phyloP scores from a whole-genome alignment of 2,888 invertebrate species.

The Julus scandinavius region DNA sequence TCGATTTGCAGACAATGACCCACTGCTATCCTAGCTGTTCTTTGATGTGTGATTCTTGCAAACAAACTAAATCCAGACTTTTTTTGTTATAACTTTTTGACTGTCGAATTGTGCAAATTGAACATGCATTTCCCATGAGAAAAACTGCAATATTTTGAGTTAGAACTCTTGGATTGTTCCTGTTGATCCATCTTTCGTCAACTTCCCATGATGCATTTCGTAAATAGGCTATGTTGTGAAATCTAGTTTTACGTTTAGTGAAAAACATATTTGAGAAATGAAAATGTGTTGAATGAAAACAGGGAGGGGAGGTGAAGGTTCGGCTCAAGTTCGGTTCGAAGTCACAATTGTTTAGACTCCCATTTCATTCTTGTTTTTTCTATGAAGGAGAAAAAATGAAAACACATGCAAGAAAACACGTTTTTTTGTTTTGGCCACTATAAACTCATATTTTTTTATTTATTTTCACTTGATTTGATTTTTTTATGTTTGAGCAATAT shows the following conservation, averaged over 20 bases:
- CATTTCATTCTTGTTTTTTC: background rate
- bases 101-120: no score
- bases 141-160: background rate
- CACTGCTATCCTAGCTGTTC: no score
- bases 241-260: background rate
- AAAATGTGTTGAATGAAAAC: background rate
- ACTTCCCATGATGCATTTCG: background rate
- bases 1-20: no score
- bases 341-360: background rate
- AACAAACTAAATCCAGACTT: no score
- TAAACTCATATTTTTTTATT: background rate
- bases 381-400: background rate
- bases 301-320: background rate
- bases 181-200: background rate
- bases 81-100: no score
- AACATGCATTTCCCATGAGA: background rate
- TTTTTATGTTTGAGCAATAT: background rate
- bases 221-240: background rate
- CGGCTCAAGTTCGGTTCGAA: background rate
- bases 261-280: background rate
- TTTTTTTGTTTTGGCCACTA: background rate
- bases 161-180: background rate
- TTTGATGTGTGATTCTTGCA: no score
- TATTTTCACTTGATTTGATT: background rate
- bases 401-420: background rate